These are phyloP conservation scores for Liparis tanakae DNA, from an alignment of 2,797 vertebrate species.

Conservation along the genomic window DNA sequence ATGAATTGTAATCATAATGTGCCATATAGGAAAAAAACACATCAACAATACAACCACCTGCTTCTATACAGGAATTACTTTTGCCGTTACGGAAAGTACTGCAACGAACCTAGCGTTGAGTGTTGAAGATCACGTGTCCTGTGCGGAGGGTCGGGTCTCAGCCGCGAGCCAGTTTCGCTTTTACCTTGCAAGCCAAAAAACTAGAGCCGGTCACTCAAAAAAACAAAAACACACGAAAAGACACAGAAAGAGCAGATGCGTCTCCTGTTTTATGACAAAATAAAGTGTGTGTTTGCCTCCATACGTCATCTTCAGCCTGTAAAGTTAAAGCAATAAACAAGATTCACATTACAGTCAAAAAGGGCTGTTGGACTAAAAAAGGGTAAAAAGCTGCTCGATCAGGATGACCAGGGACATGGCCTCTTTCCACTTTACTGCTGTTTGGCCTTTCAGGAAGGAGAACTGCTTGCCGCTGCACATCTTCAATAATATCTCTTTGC, in stretches of 20 bases:
- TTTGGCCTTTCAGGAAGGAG: conserved; percentile 73
- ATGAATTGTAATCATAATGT: too few relatives aligned
- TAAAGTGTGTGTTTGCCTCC: neutral
- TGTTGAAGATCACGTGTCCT: too few relatives aligned
- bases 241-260: neutral
- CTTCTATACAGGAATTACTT: neutral
- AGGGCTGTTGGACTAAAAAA: conserved; percentile 19
- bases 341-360: conserved; percentile 42
- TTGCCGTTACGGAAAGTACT: neutral
- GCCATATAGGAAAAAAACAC: too few relatives aligned
- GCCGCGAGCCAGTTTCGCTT: too few relatives aligned
- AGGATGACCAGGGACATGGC: conserved; percentile 57
- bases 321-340: conserved; percentile 14
- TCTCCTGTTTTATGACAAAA: neutral
- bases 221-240: too few relatives aligned
- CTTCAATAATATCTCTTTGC: conserved; percentile 76
- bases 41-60: too few relatives aligned
- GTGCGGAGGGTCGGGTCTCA: too few relatives aligned
- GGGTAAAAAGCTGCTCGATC: conserved; percentile 28
- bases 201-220: too few relatives aligned
- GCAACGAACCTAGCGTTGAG: too few relatives aligned
- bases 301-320: conserved; percentile 26
- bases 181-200: too few relatives aligned
- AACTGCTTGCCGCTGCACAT: conserved; percentile 77
- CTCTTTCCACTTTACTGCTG: conserved; percentile 66